Evolutionary conservation across 1,140 invertebrate species (phyloP).

Genomic region (Solen grandis): DNA sequence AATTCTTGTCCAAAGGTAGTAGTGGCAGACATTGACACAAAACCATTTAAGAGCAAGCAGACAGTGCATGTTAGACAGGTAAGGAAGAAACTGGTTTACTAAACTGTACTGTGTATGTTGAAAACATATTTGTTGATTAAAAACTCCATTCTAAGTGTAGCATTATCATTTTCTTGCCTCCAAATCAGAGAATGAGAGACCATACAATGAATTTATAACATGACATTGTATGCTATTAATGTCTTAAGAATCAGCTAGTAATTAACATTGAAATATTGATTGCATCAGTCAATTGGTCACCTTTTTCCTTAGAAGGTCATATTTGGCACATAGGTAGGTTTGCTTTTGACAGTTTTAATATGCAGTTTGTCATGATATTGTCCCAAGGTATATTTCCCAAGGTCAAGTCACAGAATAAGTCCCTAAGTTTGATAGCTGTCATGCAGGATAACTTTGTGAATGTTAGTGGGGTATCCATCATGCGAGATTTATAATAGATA

Average conservation of each 20-base stretch:
- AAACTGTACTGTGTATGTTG: not conserved
- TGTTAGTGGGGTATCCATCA: too few relatives aligned
- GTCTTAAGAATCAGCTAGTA: not conserved
- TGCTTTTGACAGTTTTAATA: too few relatives aligned
- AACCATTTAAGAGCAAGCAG: conserved; percentile 76
- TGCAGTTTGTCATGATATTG: too few relatives aligned
- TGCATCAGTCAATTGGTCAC: too few relatives aligned
- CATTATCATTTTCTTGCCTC: not conserved
- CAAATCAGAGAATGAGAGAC: too few relatives aligned
- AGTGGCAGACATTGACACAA: conserved; percentile 82
- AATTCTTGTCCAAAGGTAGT: conserved; percentile 82
- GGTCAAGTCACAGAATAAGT: too few relatives aligned
- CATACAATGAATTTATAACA: not conserved
- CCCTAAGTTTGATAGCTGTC: too few relatives aligned
- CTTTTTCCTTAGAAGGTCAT: too few relatives aligned
- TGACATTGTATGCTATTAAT: not conserved
- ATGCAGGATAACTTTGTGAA: too few relatives aligned
- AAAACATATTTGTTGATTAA: not conserved
- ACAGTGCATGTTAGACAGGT: conserved; percentile 77
- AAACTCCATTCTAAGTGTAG: not conserved
- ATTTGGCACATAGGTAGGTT: too few relatives aligned
- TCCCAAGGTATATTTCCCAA: too few relatives aligned
- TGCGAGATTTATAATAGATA: too few relatives aligned
- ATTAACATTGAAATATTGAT: not conserved
- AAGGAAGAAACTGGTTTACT: conserved; percentile 35